Percentiles rank a stretch among this genome's conserved stretches.
Conservation (phyloP, 2,113 vertebrate genomes). For the Perca flavescens region DNA sequence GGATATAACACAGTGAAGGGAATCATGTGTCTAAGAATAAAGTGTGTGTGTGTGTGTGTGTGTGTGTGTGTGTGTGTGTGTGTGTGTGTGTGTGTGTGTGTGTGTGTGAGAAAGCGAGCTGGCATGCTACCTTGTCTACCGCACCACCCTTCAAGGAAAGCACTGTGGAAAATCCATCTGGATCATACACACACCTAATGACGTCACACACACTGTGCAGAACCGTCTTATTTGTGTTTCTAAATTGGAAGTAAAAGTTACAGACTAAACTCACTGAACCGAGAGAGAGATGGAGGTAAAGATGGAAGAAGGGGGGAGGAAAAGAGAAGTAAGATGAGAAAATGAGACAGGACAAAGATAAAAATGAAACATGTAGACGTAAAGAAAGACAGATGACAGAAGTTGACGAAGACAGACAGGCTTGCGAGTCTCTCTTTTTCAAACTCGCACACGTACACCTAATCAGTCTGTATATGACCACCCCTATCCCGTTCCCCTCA, state of each 20-base stretch:
- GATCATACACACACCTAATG: conserved; percentile 62
- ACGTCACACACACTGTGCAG: conserved; percentile 56
- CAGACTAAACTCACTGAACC: conserved; percentile 68
- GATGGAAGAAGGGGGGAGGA: background rate
- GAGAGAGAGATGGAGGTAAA: background rate
- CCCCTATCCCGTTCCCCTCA: conserved; percentile 60
- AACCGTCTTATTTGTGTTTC: conserved; percentile 62
- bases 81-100: conserved; percentile 14
- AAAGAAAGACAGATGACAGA: conserved; percentile 48
- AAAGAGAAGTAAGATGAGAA: conserved; percentile 22
- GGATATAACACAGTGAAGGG: conserved; percentile 31
- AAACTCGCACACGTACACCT: conserved; percentile 17
- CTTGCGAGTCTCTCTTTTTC: conserved; percentile 4
- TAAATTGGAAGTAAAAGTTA: conserved; percentile 64
- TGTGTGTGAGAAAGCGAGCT: conserved; percentile 27
- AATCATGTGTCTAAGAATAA: conserved; percentile 58
- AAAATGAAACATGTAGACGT: conserved; percentile 9
- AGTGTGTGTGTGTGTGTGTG: background rate
- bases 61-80: conserved; percentile 15
- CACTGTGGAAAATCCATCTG: conserved; percentile 78
- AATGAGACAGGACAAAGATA: conserved; percentile 19
- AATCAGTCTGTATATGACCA: conserved; percentile 65
- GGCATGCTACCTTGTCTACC: conserved; percentile 62
- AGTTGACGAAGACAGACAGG: conserved; percentile 29
- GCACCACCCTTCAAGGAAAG: conserved; percentile 58